These are phyloP conservation scores for Gavialis gangeticus DNA, from an alignment of 2,113 vertebrate genomes.

Conservation along the genomic window DNA sequence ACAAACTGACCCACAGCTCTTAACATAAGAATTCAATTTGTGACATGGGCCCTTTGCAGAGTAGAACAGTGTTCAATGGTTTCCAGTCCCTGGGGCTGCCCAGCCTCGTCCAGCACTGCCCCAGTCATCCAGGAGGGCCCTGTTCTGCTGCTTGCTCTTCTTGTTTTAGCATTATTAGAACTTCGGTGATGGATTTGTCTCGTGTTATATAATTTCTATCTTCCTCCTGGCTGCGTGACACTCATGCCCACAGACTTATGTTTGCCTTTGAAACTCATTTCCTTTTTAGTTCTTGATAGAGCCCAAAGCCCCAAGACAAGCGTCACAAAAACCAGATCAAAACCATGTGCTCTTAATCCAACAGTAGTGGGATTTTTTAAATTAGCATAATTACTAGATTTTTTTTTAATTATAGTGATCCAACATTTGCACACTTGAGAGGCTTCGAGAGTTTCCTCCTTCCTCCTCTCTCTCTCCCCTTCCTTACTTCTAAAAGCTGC, in stretches of 20 bases:
- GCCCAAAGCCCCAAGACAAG: background rate
- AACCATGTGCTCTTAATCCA: background rate
- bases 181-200: background rate
- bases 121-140: background rate
- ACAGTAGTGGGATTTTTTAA: background rate
- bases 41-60: background rate
- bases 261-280: background rate
- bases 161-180: background rate
- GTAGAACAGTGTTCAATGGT: fast-evolving
- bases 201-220: background rate
- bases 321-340: background rate
- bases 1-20: background rate
- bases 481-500: background rate
- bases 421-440: background rate
- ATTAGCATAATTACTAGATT: background rate
- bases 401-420: background rate
- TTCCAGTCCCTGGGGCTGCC: background rate
- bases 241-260: background rate
- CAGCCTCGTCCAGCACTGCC: background rate
- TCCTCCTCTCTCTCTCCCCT: background rate
- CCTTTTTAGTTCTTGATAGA: background rate
- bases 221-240: background rate
- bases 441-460: background rate
- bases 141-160: background rate
- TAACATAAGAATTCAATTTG: background rate